phyloP scores from a whole-genome alignment of 53 echinoderm and acorn worm genomes.

The Echinometra lucunter region DNA sequence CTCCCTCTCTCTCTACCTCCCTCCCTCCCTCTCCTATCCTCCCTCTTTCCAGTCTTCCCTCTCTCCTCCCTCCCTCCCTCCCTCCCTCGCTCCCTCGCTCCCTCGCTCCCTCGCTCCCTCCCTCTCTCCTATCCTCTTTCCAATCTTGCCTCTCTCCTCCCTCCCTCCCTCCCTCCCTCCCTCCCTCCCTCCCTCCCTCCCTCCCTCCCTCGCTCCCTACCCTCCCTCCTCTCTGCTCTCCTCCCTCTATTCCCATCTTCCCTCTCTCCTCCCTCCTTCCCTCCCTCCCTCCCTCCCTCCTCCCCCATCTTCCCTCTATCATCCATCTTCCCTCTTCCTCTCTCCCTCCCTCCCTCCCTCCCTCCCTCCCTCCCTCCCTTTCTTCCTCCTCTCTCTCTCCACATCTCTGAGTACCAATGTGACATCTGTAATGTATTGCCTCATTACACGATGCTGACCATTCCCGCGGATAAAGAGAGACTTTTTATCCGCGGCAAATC shows the following conservation, averaged over 20 bases:
- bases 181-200: background rate
- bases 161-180: background rate
- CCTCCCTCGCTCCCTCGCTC: background rate
- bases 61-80: background rate
- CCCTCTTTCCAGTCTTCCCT: too few species aligned
- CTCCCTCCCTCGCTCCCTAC: too few species aligned
- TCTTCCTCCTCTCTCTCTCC: background rate
- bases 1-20: background rate
- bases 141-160: too few species aligned
- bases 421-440: conserved; percentile 5
- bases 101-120: background rate
- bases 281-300: background rate
- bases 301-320: background rate
- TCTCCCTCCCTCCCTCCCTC: background rate
- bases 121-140: too few species aligned
- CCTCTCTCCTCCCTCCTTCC: too few species aligned
- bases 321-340: background rate
- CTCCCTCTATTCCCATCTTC: background rate
- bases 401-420: background rate
- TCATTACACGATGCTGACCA: background rate
- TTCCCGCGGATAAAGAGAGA: background rate
- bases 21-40: background rate
- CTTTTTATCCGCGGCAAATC: background rate
- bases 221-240: background rate
- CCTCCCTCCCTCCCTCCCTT: background rate